Evolutionary conservation across 2,888 invertebrate species (phyloP).

Genomic region (Harpalus rufipes): DNA sequence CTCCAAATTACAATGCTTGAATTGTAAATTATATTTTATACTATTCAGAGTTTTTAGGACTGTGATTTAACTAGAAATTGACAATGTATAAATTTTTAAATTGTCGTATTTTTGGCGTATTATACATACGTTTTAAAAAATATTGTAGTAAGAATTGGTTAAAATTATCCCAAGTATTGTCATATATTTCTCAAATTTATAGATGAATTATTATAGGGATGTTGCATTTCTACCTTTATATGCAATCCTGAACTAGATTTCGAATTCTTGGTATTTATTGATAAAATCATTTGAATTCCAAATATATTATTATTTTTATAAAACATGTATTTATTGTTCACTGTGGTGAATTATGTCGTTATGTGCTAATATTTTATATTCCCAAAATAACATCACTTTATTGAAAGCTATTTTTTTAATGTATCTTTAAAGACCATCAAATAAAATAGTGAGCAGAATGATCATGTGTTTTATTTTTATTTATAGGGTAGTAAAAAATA

Average conservation of each 20-base stretch:
- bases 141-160: neutral
- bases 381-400: conserved; percentile 12
- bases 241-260: conserved; percentile 15
- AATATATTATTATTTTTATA: conserved; percentile 40
- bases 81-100: conserved; percentile 15
- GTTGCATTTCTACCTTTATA: conserved; percentile 28
- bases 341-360: neutral
- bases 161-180: neutral
- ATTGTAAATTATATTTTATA: conserved; percentile 37
- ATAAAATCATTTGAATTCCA: conserved; percentile 29
- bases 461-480: neutral
- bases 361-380: conserved; percentile 26
- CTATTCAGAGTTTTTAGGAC: conserved; percentile 19
- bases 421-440: conserved; percentile 32
- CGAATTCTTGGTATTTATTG: neutral
- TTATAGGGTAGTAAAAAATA: conserved; percentile 24
- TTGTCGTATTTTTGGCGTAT: conserved; percentile 41
- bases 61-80: conserved; percentile 52
- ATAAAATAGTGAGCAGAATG: neutral
- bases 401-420: neutral
- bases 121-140: conserved; percentile 19
- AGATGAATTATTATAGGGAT: neutral
- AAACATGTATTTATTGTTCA: conserved; percentile 29
- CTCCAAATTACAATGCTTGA: conserved; percentile 54
- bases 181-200: neutral